Evolutionary conservation across 2,797 vertebrate genomes (phyloP).

Genomic region (Rhinogobio ventralis): DNA sequence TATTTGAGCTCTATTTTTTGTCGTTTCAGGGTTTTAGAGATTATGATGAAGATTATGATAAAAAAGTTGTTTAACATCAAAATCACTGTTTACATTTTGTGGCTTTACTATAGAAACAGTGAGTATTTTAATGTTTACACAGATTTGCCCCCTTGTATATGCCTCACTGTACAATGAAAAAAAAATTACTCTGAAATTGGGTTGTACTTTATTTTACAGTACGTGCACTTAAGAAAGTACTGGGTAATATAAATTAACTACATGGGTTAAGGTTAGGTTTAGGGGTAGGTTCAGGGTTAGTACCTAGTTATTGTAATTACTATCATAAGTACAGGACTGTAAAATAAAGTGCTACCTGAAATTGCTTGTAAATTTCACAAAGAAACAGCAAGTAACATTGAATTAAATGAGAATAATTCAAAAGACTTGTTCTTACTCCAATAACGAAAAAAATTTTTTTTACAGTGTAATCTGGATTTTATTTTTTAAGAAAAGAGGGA

Average conservation of each 20-base stretch:
- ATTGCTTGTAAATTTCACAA: neutral
- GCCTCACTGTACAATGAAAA: neutral
- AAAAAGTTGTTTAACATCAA: neutral
- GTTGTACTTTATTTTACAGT: no score
- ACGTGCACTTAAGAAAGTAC: no score
- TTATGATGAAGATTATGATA: neutral
- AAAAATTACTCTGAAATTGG: no score
- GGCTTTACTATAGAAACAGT: neutral
- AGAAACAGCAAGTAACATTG: neutral
- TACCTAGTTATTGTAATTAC: no score
- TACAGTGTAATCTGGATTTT: no score
- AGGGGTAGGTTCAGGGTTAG: no score
- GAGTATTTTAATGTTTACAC: neutral
- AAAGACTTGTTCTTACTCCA: neutral
- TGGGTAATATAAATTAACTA: no score
- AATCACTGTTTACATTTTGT: neutral
- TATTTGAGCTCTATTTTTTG: neutral
- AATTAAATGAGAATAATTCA: neutral
- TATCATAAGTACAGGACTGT: no score
- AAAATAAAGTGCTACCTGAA: no score
- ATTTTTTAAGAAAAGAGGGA: neutral
- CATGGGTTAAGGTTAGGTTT: no score
- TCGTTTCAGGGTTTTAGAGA: neutral
- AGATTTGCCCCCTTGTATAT: neutral
- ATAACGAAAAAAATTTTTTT: neutral